Conservation (phyloP, 2,113 vertebrate species). For the Donacobius atricapilla region DNA sequence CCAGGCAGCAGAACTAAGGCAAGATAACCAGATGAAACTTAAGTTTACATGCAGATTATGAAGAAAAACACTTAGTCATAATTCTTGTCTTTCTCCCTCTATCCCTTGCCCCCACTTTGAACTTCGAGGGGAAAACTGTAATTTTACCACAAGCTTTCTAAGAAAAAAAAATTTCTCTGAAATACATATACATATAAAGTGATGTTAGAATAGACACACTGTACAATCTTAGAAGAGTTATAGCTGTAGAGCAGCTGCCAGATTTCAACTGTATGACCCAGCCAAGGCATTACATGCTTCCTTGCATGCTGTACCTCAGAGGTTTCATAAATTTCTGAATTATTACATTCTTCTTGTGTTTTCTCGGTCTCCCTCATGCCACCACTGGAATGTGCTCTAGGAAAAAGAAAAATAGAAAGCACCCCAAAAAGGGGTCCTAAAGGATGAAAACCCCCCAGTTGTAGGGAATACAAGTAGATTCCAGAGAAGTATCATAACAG, state of each 20-base stretch:
- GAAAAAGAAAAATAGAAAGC: background rate
- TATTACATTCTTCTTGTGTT: slow-evolving; percentile 12
- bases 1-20: background rate
- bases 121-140: background rate
- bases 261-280: background rate
- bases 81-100: background rate
- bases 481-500: background rate
- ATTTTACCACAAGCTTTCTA: background rate
- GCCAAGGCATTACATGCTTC: background rate
- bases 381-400: background rate
- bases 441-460: background rate
- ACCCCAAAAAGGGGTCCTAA: background rate
- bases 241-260: background rate
- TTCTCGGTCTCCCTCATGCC: background rate
- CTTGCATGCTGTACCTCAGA: background rate
- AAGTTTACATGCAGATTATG: background rate
- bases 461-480: background rate
- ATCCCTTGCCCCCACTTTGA: accelerated
- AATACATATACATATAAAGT: background rate
- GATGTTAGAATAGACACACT: background rate
- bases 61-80: background rate
- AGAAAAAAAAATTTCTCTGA: background rate
- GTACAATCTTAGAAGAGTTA: background rate
- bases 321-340: background rate
- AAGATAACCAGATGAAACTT: background rate